Base-by-base conservation (phyloP, 2,797 vertebrate genomes). In the Fistularia tabacaria region DNA sequence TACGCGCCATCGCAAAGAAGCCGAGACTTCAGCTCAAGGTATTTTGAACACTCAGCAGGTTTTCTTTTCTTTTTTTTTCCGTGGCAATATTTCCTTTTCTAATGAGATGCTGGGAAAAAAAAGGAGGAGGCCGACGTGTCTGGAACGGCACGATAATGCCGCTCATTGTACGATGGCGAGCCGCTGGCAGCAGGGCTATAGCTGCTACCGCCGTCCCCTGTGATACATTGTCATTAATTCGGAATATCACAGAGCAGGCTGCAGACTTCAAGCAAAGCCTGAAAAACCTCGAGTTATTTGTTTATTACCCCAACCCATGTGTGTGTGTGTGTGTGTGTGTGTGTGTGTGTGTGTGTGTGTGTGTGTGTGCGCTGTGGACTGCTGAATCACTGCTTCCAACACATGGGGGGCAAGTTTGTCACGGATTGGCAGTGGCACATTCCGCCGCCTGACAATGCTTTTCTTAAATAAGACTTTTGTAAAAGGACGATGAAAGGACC, bases 391-490 rank as follows among this genome's bases (percentile, higher is more conserved):
- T 25, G 25, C 25, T 25, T 5, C 25, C 73, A 79, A 79, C 79
- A 80, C 69, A 56, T 56, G 48, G 75, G 62, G 65, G 61, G 55
- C 38, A 46, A 49, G 69, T 68, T 59, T 68, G 71, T 71, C 61
- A 66, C 66, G 70, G 69, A 76, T 65, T 66, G 74, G 74, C 74
- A 70, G 46, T 63, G 75, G 64, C 64, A 69, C 66, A 70, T 68
- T 74, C 72, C 68, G 51, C 64, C 68, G 88, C 85, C 86, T 88
- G 85, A 89, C 87, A 90, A 90, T 50, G 9, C 13, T 13, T 83
- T 85, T 88, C 88, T 88, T 85, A 87, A 88, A 77, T 88, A 86
- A 78, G 86, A 88, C 91, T 90, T 89, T 88, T 87, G 76, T 85
- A 86, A 81, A 92, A 8, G 86, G 83, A 89, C 88, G 90, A 87